These are phyloP conservation scores for Himalopsyche anomala DNA, from an alignment of 2,888 invertebrate species.

Conservation along the genomic window DNA sequence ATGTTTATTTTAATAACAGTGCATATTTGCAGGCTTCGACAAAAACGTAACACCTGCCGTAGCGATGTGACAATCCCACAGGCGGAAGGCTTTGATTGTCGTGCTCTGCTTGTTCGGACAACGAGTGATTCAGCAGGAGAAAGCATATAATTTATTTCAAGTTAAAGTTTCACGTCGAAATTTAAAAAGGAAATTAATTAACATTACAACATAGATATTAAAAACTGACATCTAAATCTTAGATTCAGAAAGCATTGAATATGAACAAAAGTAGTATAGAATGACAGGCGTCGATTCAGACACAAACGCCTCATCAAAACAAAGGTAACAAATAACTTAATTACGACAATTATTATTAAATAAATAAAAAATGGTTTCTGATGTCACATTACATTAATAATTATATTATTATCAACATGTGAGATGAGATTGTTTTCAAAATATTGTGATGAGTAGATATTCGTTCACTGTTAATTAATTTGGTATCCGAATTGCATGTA, in stretches of 20 bases:
- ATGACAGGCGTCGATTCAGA: background rate
- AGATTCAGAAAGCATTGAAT: background rate
- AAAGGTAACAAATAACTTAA: constrained; percentile 31
- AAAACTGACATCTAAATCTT: background rate
- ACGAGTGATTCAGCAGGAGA: background rate
- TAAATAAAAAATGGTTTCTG: background rate
- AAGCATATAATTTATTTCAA: constrained; percentile 15
- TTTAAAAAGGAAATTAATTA: constrained; percentile 4
- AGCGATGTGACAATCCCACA: too few relatives aligned
- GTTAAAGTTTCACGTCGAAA: background rate
- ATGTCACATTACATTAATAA: background rate
- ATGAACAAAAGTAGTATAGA: background rate
- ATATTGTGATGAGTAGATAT: constrained; percentile 6
- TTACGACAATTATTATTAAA: background rate
- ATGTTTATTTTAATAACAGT: background rate
- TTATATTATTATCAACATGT: background rate
- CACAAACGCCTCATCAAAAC: constrained; percentile 4
- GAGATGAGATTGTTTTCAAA: background rate
- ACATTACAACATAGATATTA: constrained; percentile 13
- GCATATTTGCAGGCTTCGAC: too few relatives aligned
- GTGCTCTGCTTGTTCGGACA: background rate
- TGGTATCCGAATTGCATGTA: constrained; percentile 26
- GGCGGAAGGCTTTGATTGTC: too few relatives aligned
- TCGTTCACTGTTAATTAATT: constrained; percentile 2
- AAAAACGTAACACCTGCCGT: too few relatives aligned